phyloP scores from a whole-genome alignment of 1,140 invertebrate species.

The Papilio dardanus region DNA sequence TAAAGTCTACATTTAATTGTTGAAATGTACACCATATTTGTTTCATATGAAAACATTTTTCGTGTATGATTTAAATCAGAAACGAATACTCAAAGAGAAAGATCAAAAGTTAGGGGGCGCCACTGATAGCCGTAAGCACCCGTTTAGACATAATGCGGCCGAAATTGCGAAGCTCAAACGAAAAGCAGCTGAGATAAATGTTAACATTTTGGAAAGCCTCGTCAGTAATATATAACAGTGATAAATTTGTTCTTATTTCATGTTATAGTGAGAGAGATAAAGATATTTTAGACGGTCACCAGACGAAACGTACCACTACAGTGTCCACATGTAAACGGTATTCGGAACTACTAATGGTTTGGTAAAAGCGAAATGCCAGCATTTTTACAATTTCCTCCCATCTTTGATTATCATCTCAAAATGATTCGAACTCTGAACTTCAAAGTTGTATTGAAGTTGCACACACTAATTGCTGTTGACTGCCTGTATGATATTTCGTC shows the following conservation, averaged over 20 bases:
- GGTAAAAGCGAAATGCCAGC: background rate
- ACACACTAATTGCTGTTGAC: background rate
- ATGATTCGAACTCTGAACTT: background rate
- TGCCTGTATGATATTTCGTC: constrained; percentile 15
- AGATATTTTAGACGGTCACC: background rate
- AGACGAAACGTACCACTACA: background rate
- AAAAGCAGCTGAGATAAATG: constrained; percentile 14
- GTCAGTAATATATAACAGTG: background rate
- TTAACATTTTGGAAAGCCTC: constrained; percentile 10
- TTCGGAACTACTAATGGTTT: background rate
- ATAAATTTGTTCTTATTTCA: background rate
- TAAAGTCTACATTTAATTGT: too few relatives aligned
- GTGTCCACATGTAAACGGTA: background rate
- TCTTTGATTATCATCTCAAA: too few relatives aligned
- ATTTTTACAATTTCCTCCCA: background rate
- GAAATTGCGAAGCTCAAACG: constrained; percentile 18
- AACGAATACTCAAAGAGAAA: background rate
- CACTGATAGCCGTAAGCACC: constrained; percentile 7
- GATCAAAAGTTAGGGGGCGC: constrained; percentile 7
- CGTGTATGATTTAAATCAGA: background rate
- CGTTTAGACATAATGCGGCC: constrained; percentile 15
- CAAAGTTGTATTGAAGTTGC: background rate
- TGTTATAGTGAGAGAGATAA: background rate
- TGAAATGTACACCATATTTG: background rate
- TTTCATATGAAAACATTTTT: constrained; percentile 5